Evolutionary conservation across 2,888 invertebrate genomes (phyloP).

Genomic region (Drosophila pullipes): DNA sequence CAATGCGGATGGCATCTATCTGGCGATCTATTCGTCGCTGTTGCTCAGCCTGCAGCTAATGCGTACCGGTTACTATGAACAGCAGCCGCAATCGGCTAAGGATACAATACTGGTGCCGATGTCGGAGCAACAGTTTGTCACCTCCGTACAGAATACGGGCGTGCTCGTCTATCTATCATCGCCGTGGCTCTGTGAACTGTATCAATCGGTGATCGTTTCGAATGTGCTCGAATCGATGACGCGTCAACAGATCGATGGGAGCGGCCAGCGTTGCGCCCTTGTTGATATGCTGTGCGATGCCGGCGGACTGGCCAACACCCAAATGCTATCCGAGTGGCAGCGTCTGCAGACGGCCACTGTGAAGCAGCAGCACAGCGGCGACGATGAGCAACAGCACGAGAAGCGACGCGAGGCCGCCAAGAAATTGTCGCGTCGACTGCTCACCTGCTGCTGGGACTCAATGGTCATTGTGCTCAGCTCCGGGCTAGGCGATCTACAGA

Average conservation of each 20-base stretch:
- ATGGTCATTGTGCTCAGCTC: constrained; percentile 95
- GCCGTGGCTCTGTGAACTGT: constrained; percentile 96
- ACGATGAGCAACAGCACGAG: constrained; percentile 88
- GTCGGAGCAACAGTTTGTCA: constrained; percentile 95
- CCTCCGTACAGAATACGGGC: constrained; percentile 96
- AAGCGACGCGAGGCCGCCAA: constrained; percentile 92
- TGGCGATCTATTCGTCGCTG: constrained; percentile 94
- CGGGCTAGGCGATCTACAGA: constrained; percentile 87
- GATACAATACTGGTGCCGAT: constrained; percentile 86
- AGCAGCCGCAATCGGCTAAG: constrained; percentile 86
- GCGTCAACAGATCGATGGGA: constrained; percentile 80
- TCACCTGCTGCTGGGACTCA: constrained; percentile 96
- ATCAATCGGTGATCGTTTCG: constrained; percentile 92
- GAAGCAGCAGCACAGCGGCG: constrained; percentile 87
- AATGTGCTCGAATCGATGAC: constrained; percentile 83
- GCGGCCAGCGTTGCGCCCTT: constrained; percentile 82
- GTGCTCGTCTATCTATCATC: constrained; percentile 96
- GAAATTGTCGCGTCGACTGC: constrained; percentile 90
- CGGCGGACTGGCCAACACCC: constrained; percentile 93
- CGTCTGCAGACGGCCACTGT: constrained; percentile 92
- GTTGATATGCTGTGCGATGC: constrained; percentile 88
- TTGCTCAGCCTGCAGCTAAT: constrained; percentile 93
- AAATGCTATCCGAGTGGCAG: constrained; percentile 95
- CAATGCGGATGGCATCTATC: constrained; percentile 97
- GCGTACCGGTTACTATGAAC: constrained; percentile 91